These are phyloP conservation scores for Dipus sagitta DNA, from an alignment of 2,797 vertebrate genomes.

Conservation along the genomic window DNA sequence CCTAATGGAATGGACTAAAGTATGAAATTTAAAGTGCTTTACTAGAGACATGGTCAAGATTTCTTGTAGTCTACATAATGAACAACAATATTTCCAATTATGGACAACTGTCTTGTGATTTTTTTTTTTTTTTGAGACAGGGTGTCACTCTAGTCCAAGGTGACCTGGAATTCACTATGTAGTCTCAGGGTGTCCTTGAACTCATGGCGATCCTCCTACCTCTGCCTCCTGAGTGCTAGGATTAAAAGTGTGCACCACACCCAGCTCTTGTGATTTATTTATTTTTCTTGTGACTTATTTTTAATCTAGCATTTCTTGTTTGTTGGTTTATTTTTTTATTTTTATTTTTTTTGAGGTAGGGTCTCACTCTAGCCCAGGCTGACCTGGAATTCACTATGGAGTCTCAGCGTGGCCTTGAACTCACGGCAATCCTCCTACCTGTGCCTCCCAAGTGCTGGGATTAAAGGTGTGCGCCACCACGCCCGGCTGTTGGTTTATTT, in stretches of 20 bases:
- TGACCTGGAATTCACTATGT: no score
- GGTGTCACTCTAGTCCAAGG: no score
- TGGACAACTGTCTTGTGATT: accelerated
- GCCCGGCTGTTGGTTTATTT: neutral
- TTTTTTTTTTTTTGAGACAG: neutral
- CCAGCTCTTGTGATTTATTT: neutral
- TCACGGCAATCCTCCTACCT: no score
- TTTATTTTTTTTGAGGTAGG: no score
- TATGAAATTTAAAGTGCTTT: neutral
- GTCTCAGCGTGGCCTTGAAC: no score
- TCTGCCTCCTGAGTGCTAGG: no score
- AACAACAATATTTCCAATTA: neutral
- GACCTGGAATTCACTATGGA: no score
- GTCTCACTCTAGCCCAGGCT: neutral
- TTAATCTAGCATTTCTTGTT: neutral
- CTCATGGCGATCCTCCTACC: no score
- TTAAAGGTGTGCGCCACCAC: no score
- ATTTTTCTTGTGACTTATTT: neutral
- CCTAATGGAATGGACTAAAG: neutral
- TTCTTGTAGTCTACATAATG: neutral
- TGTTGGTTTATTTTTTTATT: neutral
- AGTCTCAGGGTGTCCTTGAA: no score
- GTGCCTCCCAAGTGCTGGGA: no score
- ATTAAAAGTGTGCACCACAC: no score
- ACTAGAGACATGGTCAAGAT: neutral